Evolutionary conservation across 92 coral and sea anemone species (phyloP).

Genomic region (Porites evermanni): DNA sequence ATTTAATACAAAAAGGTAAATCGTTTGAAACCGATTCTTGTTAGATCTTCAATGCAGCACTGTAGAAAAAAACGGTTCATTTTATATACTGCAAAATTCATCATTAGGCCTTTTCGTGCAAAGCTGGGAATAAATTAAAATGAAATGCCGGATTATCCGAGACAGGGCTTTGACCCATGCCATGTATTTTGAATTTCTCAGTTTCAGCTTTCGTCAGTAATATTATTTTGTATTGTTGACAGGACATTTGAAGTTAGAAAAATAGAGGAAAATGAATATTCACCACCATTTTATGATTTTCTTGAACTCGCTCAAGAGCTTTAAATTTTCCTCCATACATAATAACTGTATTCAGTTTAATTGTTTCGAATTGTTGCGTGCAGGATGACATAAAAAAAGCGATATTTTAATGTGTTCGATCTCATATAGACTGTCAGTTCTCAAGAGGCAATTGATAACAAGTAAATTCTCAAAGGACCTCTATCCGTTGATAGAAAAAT

Average conservation of each 20-base stretch:
- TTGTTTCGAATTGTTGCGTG: not conserved
- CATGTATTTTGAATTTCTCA: not conserved
- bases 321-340: not conserved
- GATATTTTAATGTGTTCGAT: not conserved
- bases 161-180: not conserved
- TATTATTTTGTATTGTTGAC: not conserved
- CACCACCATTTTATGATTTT: not conserved
- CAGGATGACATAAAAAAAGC: not conserved
- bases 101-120: not conserved
- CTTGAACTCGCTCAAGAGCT: not conserved
- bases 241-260: slow-evolving; percentile 5
- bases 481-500: not conserved
- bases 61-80: not conserved
- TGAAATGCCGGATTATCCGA: not conserved
- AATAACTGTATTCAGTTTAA: not conserved
- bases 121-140: no score
- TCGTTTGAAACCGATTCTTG: not conserved
- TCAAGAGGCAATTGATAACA: not conserved
- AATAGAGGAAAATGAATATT: not conserved
- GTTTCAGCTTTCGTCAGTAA: not conserved
- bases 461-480: not conserved
- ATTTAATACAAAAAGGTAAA: not conserved
- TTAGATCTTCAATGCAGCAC: not conserved
- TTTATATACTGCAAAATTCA: not conserved
- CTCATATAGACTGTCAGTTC: not conserved